Percentiles rank a stretch among this genome's conserved stretches.
Evolutionary conservation across 2,888 invertebrate species (phyloP).

Genomic region (Apomyelois bistriatella): DNA sequence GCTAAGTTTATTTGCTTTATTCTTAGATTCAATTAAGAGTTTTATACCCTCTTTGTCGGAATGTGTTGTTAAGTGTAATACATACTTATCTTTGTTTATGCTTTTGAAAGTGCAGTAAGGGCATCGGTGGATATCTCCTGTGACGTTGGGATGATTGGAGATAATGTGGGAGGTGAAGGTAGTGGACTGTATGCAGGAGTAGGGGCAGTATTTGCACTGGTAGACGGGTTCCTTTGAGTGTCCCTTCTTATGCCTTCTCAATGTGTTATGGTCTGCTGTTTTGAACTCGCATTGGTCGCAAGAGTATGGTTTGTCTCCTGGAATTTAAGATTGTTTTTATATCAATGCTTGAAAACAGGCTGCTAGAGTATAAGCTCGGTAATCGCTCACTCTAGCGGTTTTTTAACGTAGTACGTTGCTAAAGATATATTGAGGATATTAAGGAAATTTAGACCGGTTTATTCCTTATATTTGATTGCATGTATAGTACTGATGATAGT

Average conservation of each 20-base stretch:
- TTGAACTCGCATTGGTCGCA: constrained; percentile 87
- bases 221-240: constrained; percentile 89
- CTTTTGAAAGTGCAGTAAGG: constrained; percentile 82
- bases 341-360: no score
- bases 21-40: constrained; percentile 52
- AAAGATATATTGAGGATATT: no score
- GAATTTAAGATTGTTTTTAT: constrained; percentile 3
- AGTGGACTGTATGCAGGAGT: constrained; percentile 89
- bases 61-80: constrained; percentile 75
- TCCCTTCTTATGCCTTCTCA: constrained; percentile 87
- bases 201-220: constrained; percentile 88
- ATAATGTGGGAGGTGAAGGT: constrained; percentile 88
- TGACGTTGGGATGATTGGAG: constrained; percentile 86
- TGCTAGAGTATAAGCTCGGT: no score
- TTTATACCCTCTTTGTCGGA: constrained; percentile 67
- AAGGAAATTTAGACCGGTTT: no score
- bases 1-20: constrained; percentile 50
- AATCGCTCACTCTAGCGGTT: no score
- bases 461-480: no score
- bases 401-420: no score
- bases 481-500: no score
- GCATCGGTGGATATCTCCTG: constrained; percentile 82
- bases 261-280: constrained; percentile 89
- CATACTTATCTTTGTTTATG: constrained; percentile 82
- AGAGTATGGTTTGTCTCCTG: constrained; percentile 88